Conservation (phyloP, 2,797 vertebrate genomes). For the Sebastes jordani region DNA sequence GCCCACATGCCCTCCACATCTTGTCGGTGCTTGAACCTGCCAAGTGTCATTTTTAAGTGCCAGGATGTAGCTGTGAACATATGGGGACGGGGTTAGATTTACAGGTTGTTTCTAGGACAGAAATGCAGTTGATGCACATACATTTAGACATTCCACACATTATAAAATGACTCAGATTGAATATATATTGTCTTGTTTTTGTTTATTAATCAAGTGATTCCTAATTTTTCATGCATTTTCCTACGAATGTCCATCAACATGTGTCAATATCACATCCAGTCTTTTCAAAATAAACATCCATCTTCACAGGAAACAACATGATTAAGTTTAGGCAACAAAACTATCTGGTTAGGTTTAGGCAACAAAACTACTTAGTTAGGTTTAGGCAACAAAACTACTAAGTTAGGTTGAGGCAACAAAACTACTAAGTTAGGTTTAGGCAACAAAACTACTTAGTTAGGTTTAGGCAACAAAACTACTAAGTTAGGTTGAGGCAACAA, state of each 20-base stretch:
- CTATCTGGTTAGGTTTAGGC: accelerated
- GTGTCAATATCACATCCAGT: too few species aligned
- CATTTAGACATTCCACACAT: neutral
- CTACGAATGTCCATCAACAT: too few species aligned
- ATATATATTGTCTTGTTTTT: neutral
- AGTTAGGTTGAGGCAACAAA: too few species aligned
- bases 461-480: too few species aligned
- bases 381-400: accelerated
- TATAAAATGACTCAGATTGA: neutral
- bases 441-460: too few species aligned
- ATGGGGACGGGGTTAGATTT: slow-evolving; percentile 35
- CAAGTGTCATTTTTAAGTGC: slow-evolving; percentile 59
- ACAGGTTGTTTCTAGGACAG: slow-evolving; percentile 23
- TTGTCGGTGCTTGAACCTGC: slow-evolving; percentile 52
- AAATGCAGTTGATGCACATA: neutral
- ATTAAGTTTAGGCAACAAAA: too few species aligned
- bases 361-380: too few species aligned
- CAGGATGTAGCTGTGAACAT: slow-evolving; percentile 62
- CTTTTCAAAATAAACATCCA: too few species aligned
- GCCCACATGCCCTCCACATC: slow-evolving; percentile 66
- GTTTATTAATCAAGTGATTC: neutral
- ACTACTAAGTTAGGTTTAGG: too few species aligned
- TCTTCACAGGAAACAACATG: too few species aligned
- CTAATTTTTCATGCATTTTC: too few species aligned
- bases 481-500: too few species aligned